phyloP scores from a whole-genome alignment of 2,113 vertebrate species.

The Lucifuga dentata region DNA sequence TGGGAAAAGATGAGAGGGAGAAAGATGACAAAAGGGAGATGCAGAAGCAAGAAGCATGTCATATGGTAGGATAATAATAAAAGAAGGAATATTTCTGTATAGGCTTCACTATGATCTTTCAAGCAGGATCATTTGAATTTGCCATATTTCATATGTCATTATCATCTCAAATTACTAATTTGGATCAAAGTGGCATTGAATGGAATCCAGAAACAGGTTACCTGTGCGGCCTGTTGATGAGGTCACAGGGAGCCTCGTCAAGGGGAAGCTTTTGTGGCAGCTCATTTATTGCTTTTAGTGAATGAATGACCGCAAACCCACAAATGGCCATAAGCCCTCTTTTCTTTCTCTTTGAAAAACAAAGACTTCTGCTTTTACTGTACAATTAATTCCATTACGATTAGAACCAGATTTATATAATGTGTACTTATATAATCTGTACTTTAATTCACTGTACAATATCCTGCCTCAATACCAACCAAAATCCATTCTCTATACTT shows the following conservation, averaged over 20 bases:
- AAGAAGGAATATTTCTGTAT: no score
- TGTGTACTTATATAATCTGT: no score
- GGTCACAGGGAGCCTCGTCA: slow-evolving; percentile 9
- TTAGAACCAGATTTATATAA: no score
- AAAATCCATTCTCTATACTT: no score
- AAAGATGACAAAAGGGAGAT: slow-evolving; percentile 8
- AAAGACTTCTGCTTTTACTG: slow-evolving; percentile 30
- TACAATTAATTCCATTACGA: no score
- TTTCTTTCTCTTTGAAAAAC: slow-evolving; percentile 10
- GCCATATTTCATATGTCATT: slow-evolving; percentile 62
- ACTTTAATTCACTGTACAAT: no score
- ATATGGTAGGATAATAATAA: no score
- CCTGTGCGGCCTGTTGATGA: slow-evolving; percentile 65
- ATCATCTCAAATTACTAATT: slow-evolving; percentile 71
- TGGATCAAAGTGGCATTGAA: slow-evolving; percentile 69
- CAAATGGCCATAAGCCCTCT: background rate
- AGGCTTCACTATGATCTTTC: no score
- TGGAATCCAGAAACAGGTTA: slow-evolving; percentile 60
- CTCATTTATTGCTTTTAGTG: no score
- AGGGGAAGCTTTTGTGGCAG: slow-evolving; percentile 7
- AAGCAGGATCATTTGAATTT: slow-evolving; percentile 47
- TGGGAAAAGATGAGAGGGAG: slow-evolving; percentile 29
- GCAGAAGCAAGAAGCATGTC: no score
- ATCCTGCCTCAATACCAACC: no score
- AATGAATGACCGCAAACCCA: no score